phyloP scores from a whole-genome alignment of 2,888 invertebrate species.

The Dromius quadrimaculatus region DNA sequence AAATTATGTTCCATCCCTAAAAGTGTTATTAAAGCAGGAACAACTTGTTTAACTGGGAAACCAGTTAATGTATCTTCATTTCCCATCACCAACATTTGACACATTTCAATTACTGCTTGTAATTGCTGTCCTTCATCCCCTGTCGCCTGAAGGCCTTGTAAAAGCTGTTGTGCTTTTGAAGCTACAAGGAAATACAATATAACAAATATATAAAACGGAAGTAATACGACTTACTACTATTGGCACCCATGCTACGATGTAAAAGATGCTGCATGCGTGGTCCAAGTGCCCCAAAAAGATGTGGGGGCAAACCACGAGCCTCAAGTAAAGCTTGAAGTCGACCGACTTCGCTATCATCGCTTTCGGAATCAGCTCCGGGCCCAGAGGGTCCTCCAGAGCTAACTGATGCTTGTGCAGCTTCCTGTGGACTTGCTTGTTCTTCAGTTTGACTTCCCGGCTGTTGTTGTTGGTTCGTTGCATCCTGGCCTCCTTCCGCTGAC shows the following conservation, averaged over 20 bases:
- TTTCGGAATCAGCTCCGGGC: slow-evolving; percentile 75
- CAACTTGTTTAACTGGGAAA: slow-evolving; percentile 98
- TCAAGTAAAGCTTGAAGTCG: slow-evolving; percentile 94
- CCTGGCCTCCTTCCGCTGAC: slow-evolving; percentile 41
- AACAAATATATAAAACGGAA: background rate
- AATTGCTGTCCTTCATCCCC: slow-evolving; percentile 96
- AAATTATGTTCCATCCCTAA: slow-evolving; percentile 98
- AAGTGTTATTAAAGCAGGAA: slow-evolving; percentile 92
- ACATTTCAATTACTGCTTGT: slow-evolving; percentile 98
- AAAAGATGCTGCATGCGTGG: slow-evolving; percentile 96
- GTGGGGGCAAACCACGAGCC: slow-evolving; percentile 95
- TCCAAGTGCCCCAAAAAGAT: slow-evolving; percentile 94
- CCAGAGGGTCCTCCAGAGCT: slow-evolving; percentile 62
- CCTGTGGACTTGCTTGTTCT: slow-evolving; percentile 65
- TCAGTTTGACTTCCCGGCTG: slow-evolving; percentile 59
- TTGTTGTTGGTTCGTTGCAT: slow-evolving; percentile 10
- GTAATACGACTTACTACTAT: slow-evolving; percentile 71
- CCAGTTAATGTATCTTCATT: slow-evolving; percentile 98
- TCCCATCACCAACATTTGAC: slow-evolving; percentile 98
- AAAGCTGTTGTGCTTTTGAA: slow-evolving; percentile 92
- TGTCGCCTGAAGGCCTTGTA: slow-evolving; percentile 91
- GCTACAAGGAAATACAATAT: slow-evolving; percentile 65
- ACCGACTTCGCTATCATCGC: slow-evolving; percentile 96
- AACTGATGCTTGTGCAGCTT: slow-evolving; percentile 64
- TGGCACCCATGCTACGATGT: slow-evolving; percentile 93